phyloP scores from a whole-genome alignment of 2,797 vertebrate species.

The Cyprinodon diabolis region DNA sequence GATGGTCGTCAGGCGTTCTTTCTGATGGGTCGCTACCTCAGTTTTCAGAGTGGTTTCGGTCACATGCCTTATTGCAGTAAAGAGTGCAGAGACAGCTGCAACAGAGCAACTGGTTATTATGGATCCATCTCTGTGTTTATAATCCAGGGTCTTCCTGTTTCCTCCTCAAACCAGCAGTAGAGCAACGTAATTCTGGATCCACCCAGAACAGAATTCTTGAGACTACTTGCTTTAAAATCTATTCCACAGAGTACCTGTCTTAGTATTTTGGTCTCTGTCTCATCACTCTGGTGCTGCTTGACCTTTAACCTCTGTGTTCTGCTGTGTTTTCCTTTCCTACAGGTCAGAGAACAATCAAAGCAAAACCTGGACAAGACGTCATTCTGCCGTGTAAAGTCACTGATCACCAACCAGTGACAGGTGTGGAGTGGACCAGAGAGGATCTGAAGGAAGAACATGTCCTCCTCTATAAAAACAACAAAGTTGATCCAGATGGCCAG shows the following conservation, averaged over 20 bases:
- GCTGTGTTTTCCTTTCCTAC: neutral
- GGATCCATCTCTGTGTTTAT: too few relatives aligned
- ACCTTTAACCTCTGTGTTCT: neutral
- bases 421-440: neutral
- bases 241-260: neutral
- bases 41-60: too few relatives aligned
- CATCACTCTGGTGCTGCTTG: neutral
- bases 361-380: neutral
- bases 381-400: neutral
- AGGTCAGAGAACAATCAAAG: neutral
- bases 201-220: neutral
- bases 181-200: too few relatives aligned
- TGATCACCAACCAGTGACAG: neutral
- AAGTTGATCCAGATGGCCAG: neutral
- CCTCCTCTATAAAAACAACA: neutral
- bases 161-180: too few relatives aligned
- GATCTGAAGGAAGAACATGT: neutral
- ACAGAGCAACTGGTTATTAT: too few relatives aligned
- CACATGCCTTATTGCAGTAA: too few relatives aligned
- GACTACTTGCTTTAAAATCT: neutral
- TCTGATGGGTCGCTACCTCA: too few relatives aligned
- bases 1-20: too few relatives aligned
- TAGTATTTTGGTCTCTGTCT: neutral
- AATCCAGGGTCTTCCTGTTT: too few relatives aligned
- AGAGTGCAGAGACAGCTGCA: too few relatives aligned